A percentile compares a stretch with the other conserved stretches of the same genome.
phyloP scores from a whole-genome alignment of 2,113 vertebrate genomes.

The Rhinoptilus africanus region DNA sequence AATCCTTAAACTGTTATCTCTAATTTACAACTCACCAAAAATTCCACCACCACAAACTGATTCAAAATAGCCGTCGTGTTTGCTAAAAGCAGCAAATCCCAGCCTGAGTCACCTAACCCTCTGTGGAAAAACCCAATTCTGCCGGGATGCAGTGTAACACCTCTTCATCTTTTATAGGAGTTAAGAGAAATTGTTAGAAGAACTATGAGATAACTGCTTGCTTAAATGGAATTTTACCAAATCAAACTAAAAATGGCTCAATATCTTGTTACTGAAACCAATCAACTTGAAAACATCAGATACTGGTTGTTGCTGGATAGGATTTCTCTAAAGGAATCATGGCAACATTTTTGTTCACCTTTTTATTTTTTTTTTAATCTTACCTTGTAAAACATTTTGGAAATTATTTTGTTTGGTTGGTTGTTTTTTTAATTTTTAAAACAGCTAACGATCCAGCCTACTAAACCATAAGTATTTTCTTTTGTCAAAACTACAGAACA shows the following conservation, averaged over 20 bases:
- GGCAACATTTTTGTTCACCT: background rate
- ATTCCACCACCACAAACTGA: background rate
- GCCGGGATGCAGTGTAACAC: rapidly evolving
- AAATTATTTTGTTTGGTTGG: background rate
- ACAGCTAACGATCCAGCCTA: background rate
- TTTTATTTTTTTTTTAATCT: background rate
- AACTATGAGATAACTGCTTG: background rate
- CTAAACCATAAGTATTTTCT: background rate
- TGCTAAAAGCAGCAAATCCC: background rate
- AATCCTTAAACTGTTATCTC: no score
- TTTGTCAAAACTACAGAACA: background rate
- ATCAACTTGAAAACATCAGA: background rate
- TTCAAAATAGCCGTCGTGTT: background rate
- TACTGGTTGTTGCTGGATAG: background rate
- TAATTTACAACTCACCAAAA: background rate
- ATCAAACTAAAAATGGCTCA: background rate
- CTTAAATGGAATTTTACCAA: background rate
- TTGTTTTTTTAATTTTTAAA: no score
- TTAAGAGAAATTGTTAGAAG: background rate
- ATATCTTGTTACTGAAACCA: background rate
- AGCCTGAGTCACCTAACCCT: background rate
- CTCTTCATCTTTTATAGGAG: background rate
- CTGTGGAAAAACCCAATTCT: background rate
- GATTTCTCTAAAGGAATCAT: background rate
- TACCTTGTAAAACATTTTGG: background rate